phyloP scores from a whole-genome alignment of 2,888 invertebrate genomes.

The Drosophila subsilvestris region DNA sequence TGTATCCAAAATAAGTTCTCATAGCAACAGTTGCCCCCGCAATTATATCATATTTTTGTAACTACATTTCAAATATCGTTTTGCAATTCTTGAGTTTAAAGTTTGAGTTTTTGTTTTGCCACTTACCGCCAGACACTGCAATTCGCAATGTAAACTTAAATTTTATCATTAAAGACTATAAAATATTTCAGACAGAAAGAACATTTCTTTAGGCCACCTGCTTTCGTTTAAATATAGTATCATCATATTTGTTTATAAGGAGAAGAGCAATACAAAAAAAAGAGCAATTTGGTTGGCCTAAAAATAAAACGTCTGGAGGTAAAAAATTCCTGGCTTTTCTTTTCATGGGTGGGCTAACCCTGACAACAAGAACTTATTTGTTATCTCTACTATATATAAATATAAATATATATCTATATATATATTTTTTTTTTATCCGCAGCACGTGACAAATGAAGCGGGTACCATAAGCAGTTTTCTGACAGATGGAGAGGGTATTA shows the following conservation, averaged over 20 bases:
- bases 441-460: slow-evolving; percentile 44
- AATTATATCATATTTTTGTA: slow-evolving; percentile 21
- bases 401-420: background rate
- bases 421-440: slow-evolving; percentile 15
- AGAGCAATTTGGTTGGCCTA: slow-evolving; percentile 24
- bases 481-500: slow-evolving; percentile 32
- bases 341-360: slow-evolving; percentile 56
- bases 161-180: slow-evolving; percentile 29
- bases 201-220: slow-evolving; percentile 22
- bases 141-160: slow-evolving; percentile 76
- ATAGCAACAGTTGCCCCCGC: slow-evolving; percentile 69
- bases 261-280: slow-evolving; percentile 13
- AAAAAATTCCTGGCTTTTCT: slow-evolving; percentile 41
- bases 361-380: slow-evolving; percentile 72
- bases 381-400: slow-evolving; percentile 13
- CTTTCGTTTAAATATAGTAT: slow-evolving; percentile 19
- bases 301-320: slow-evolving; percentile 65
- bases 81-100: slow-evolving; percentile 31
- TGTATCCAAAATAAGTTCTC: slow-evolving; percentile 65
- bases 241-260: slow-evolving; percentile 23
- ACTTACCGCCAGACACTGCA: slow-evolving; percentile 76
- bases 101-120: slow-evolving; percentile 53
- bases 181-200: slow-evolving; percentile 12
- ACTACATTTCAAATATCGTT: slow-evolving; percentile 25
- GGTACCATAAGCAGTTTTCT: slow-evolving; percentile 6